Evolutionary conservation across 2,113 vertebrate genomes (phyloP), one percentile per base, ranked within the genome.

Genomic region (Malurus cyaneus): DNA sequence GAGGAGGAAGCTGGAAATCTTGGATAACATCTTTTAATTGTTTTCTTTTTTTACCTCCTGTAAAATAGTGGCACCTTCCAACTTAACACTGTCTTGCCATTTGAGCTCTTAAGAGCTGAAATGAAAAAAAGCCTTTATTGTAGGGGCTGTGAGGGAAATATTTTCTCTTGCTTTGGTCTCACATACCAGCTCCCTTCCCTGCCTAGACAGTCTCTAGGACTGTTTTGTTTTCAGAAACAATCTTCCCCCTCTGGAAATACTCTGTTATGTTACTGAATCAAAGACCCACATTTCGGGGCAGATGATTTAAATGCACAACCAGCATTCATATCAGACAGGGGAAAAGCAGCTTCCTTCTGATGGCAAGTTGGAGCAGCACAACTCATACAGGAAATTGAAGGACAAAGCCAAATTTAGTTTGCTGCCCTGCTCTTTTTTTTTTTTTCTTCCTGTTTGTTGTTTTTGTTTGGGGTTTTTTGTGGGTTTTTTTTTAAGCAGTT

Each of bases 211-310:
- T 47, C 54, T 88, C 36, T 61, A 73, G 60, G 36, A 59, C 56
- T 89, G 47, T 64, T 91, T 93, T 93, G 66, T 95, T 96, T 95
- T 91, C 85, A 93, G 81, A 89, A 93, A 93, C 42, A 54, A 78
- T 88, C 90, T 86, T 59, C 41, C 34, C 71, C 88, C 81, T 86
- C 94, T 93, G 92, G 89, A 96, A 94, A 88, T 88, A 82, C 5
- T 95, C 66, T 78, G 57, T 94, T 95, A 56, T 67, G 79, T 80
- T 96, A 64, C 64, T 52, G 79, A 92, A 95, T 95, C 89, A 93
- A 96, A 96, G 87, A 80, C 67, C 28, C 44, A 56, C 62, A 44
- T 93, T 90, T 95, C 7, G 32, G 71, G 60, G 74, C 85, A 92
- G 80, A 60, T 73, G 17, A 94, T 96, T 95, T 90, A 88, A 94